phyloP scores from a whole-genome alignment of 2,797 vertebrate genomes.

The Anguilla obscura region DNA sequence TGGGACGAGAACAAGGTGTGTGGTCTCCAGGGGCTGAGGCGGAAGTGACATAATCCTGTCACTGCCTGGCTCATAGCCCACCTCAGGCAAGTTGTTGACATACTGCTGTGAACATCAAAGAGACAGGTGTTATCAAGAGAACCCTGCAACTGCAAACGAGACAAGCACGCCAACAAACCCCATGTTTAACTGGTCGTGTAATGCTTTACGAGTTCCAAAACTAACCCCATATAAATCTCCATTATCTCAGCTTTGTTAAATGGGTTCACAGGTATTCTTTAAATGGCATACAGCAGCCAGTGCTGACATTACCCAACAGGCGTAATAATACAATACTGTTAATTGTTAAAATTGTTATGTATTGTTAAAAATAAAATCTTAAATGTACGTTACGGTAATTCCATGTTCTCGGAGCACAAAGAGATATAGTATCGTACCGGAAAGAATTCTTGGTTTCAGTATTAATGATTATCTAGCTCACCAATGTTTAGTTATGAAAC shows the following conservation, averaged over 20 bases:
- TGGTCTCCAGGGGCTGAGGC: conserved; percentile 44
- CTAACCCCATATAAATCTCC: not conserved
- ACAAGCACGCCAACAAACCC: not conserved
- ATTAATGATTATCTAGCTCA: not conserved
- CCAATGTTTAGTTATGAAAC: not conserved
- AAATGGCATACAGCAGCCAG: not conserved
- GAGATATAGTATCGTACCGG: not conserved
- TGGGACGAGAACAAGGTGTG: conserved; percentile 28
- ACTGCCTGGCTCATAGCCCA: conserved; percentile 63
- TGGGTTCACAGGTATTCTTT: not conserved
- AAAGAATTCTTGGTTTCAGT: not conserved
- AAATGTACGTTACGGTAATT: too few relatives aligned
- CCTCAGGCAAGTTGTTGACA: conserved; percentile 73
- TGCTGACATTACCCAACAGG: not conserved
- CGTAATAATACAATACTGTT: not conserved
- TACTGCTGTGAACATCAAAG: conserved; percentile 61
- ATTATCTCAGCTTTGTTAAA: not conserved
- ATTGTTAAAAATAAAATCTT: not conserved
- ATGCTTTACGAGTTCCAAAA: not conserved
- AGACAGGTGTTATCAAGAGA: not conserved
- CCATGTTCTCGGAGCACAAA: not conserved
- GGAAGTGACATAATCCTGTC: conserved; percentile 47
- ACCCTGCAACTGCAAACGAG: not conserved
- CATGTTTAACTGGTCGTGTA: not conserved
- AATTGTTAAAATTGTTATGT: too few relatives aligned